Evolutionary conservation across 2,113 vertebrate species (phyloP).

Genomic region (Scophthalmus maximus): DNA sequence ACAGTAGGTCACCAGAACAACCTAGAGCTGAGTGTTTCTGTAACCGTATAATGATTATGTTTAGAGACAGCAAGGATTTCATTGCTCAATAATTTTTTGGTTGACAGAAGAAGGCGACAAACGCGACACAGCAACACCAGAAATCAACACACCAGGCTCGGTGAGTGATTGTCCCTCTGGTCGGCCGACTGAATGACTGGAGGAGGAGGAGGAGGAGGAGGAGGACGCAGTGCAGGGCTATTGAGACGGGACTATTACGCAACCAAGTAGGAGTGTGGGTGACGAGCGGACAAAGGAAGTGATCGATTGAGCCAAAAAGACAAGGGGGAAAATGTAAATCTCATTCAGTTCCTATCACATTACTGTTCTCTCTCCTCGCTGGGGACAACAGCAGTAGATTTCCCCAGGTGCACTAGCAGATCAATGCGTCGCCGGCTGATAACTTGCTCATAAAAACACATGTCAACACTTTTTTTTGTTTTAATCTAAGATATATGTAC

Average conservation of each 20-base stretch:
- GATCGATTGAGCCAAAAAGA: constrained; percentile 31
- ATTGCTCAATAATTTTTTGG: not conserved
- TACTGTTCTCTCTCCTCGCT: not conserved
- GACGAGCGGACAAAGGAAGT: constrained; percentile 47
- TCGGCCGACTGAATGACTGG: constrained; percentile 13
- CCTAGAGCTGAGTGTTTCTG: not conserved
- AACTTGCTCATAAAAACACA: too few relatives aligned
- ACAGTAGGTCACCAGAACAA: constrained; percentile 5
- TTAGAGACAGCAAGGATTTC: not conserved
- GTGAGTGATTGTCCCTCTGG: not conserved
- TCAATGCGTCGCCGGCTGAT: too few relatives aligned
- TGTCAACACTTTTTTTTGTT: too few relatives aligned
- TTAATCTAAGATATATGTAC: too few relatives aligned
- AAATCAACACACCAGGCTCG: not conserved
- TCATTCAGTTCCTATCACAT: constrained; percentile 14
- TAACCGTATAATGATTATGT: not conserved
- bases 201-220: constrained; percentile 33
- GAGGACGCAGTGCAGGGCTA: constrained; percentile 20
- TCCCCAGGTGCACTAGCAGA: too few relatives aligned
- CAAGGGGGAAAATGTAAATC: constrained; percentile 39
- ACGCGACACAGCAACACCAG: not conserved
- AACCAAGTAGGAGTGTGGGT: constrained; percentile 27
- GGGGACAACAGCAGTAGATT: too few relatives aligned
- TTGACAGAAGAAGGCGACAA: not conserved
- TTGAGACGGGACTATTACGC: constrained; percentile 47